Conservation (phyloP, 2,797 vertebrate genomes). For the Tragelaphus oryx region DNA sequence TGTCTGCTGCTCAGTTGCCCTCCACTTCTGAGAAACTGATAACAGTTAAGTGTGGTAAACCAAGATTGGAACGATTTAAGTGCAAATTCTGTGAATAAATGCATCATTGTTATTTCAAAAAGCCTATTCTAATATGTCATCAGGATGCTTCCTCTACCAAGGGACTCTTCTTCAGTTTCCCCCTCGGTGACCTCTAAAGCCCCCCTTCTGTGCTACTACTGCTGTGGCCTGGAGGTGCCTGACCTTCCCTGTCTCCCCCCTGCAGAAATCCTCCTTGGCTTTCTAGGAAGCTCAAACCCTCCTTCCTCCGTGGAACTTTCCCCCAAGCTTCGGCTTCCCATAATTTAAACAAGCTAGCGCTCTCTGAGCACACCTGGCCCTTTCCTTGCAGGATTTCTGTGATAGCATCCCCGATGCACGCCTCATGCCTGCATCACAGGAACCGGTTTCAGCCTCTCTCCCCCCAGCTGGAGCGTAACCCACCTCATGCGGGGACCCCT, state of each 20-base stretch:
- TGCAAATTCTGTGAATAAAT: conserved; percentile 23
- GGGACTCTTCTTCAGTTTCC: background rate
- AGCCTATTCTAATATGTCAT: background rate
- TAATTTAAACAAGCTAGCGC: background rate
- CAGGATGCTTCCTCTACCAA: background rate
- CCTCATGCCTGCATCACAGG: background rate
- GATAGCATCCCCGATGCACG: background rate
- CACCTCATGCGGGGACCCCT: accelerated
- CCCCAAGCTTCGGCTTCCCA: background rate
- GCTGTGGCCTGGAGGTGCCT: background rate
- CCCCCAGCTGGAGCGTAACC: background rate
- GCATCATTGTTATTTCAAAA: background rate
- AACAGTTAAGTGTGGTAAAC: background rate
- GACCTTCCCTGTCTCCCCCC: background rate
- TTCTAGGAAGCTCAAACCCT: background rate
- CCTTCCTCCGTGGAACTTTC: background rate
- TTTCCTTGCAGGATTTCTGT: background rate
- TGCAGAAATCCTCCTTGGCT: background rate
- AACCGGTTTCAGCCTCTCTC: background rate
- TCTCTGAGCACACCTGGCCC: background rate
- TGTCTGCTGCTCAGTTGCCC: background rate
- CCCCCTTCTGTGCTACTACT: background rate
- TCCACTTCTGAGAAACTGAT: background rate
- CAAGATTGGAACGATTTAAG: background rate
- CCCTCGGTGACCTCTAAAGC: background rate